These are phyloP conservation scores for Synanthedon tipuliformis DNA, from an alignment of 2,888 invertebrate genomes.

Conservation along the genomic window DNA sequence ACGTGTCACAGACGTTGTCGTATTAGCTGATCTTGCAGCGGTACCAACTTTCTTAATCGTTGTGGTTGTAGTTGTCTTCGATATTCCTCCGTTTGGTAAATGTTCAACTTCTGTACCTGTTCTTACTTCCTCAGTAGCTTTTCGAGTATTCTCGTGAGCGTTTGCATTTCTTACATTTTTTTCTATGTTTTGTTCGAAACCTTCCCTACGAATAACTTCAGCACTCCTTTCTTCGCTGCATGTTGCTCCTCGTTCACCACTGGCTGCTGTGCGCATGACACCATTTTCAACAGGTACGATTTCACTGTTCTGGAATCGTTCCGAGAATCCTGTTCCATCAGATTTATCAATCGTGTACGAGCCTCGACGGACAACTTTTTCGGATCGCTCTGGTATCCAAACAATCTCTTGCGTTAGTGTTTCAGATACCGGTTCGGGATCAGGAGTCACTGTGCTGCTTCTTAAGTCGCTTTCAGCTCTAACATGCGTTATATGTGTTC, in stretches of 20 bases:
- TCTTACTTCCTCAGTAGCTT: constrained; percentile 44
- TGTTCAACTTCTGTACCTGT: constrained; percentile 50
- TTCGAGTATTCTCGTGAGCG: constrained; percentile 43
- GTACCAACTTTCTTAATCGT: constrained; percentile 51
- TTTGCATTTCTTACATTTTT: constrained; percentile 36
- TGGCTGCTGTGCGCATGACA: constrained; percentile 30
- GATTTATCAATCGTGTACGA: constrained; percentile 58
- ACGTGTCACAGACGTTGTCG: constrained; percentile 39
- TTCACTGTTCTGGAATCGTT: constrained; percentile 45
- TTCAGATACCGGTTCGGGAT: constrained; percentile 53
- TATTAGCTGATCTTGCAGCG: constrained; percentile 45
- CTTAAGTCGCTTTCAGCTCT: constrained; percentile 41
- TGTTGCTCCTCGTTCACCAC: constrained; percentile 37
- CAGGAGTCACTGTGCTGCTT: constrained; percentile 48
- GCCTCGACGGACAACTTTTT: constrained; percentile 45
- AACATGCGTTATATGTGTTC: constrained; percentile 43
- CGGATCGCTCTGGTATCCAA: constrained; percentile 56
- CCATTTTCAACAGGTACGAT: constrained; percentile 51
- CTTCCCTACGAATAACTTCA: constrained; percentile 38
- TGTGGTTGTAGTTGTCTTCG: constrained; percentile 56
- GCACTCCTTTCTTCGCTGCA: constrained; percentile 33
- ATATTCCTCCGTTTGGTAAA: constrained; percentile 46
- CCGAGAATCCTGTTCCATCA: constrained; percentile 36
- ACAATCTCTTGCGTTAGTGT: constrained; percentile 50
- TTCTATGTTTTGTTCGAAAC: constrained; percentile 43